phyloP scores from a whole-genome alignment of 2,113 vertebrate genomes.

The Pterocles burchelli region DNA sequence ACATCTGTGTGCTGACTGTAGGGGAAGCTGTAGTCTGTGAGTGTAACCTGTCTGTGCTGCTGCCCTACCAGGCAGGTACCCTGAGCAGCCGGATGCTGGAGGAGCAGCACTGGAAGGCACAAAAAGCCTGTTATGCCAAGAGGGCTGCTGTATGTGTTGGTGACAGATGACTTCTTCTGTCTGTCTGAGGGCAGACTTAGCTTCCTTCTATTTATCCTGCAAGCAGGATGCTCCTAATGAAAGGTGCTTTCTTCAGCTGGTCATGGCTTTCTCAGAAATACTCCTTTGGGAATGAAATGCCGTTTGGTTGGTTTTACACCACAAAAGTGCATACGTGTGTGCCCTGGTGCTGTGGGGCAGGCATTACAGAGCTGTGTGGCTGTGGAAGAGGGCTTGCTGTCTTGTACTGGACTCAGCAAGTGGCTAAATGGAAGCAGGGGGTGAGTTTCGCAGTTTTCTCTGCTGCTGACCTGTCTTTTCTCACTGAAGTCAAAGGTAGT shows the following conservation, averaged over 20 bases:
- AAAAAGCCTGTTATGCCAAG: background rate
- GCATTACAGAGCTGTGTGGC: background rate
- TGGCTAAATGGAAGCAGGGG: background rate
- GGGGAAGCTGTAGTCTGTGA: background rate
- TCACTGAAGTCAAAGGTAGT: background rate
- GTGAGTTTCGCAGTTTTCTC: background rate
- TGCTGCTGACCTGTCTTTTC: background rate
- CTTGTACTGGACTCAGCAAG: background rate
- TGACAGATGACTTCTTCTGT: conserved; percentile 1
- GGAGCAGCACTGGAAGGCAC: background rate
- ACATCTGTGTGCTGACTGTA: background rate
- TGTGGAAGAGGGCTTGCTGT: background rate
- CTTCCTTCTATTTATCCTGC: background rate
- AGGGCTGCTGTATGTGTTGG: background rate
- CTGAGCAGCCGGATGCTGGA: background rate
- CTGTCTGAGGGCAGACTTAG: background rate
- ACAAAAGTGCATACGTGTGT: rapidly evolving
- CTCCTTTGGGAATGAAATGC: background rate
- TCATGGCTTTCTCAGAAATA: background rate
- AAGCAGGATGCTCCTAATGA: conserved; percentile 12
- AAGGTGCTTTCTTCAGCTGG: conserved; percentile 24
- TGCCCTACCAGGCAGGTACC: background rate
- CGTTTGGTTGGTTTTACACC: background rate
- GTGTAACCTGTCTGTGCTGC: background rate
- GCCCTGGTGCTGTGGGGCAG: rapidly evolving